Percentiles rank a stretch among this genome's conserved stretches.
Evolutionary conservation across 2,797 vertebrate genomes (phyloP).

Genomic region (Atherinosoma microstoma): DNA sequence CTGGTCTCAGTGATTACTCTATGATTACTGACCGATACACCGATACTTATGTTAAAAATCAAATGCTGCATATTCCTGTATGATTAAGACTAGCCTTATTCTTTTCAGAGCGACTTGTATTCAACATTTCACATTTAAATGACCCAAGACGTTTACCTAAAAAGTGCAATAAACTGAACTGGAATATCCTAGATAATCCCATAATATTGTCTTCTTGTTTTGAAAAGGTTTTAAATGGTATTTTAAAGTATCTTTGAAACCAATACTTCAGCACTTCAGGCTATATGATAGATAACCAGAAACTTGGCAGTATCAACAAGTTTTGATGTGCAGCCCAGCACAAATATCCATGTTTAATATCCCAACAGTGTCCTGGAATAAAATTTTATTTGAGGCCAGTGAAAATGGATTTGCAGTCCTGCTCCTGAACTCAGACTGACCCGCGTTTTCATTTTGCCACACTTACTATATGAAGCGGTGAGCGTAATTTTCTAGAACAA

Average conservation of each 20-base stretch:
- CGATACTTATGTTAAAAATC: no score
- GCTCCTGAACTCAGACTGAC: slow-evolving; percentile 17
- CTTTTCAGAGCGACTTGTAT: no score
- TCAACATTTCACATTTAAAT: no score
- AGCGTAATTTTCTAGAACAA: neutral
- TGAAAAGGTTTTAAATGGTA: no score
- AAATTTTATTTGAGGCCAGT: neutral
- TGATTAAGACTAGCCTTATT: neutral
- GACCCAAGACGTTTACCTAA: no score
- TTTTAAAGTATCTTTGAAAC: neutral
- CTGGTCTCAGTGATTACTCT: no score
- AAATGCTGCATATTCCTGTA: no score
- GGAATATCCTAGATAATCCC: no score
- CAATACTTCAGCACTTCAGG: neutral
- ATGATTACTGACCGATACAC: no score
- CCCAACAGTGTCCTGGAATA: neutral
- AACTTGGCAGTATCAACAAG: no score
- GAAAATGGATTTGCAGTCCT: slow-evolving; percentile 8
- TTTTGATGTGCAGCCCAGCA: neutral
- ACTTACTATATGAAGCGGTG: neutral
- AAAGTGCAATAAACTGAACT: no score
- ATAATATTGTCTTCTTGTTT: no score
- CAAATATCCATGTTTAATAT: slow-evolving; percentile 5
- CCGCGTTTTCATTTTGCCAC: neutral
- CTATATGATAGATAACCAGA: neutral